Base-by-base conservation (phyloP, 1,140 invertebrate species). In the Condylostylus longicornis region DNA sequence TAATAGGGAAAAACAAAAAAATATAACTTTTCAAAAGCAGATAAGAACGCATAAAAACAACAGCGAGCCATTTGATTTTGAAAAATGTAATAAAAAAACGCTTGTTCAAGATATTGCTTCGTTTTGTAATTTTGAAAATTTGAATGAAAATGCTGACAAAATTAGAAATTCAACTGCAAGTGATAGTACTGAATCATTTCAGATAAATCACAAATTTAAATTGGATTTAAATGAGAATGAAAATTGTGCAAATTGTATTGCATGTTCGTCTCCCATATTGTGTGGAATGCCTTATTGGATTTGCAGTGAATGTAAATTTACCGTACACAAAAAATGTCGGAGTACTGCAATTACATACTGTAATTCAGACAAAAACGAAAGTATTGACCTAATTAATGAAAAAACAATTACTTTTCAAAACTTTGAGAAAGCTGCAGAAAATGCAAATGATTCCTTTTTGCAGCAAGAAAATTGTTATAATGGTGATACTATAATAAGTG, bases 1-100 rank as follows among this genome's bases (percentile, higher is more conserved):
- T 9, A 45, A 44, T 7, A 48, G 57, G 0, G 57, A 61, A 18
- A 45, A 58, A 21, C 50, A 47, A 18, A 33, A 37, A 1, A 47
- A 38, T 13, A 54, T 50, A 33, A 42, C 49, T 38, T 36, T 66
- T 15, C 64, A 66, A 43, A 58, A 63, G 17, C 49, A 59, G 18
- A 29, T 57, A 19, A 39, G 27, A 18, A 25, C 7, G 23, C n/a
- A n/a, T n/a, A n/a, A n/a, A n/a, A n/a, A 25, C n/a, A n/a, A n/a
- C n/a, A n/a, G n/a, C n/a, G n/a, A n/a, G n/a, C n/a, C n/a, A n/a
- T n/a, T n/a, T n/a, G n/a, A n/a, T n/a, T n/a, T n/a, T n/a, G n/a
- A n/a, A n/a, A n/a, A n/a, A n/a, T n/a, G n/a, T n/a, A n/a, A n/a
- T n/a, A n/a, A n/a, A n/a, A n/a, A n/a, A n/a, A n/a, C n/a, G n/a